Evolutionary conservation across 2,797 vertebrate genomes (phyloP).

Genomic region (Cygnus olor): DNA sequence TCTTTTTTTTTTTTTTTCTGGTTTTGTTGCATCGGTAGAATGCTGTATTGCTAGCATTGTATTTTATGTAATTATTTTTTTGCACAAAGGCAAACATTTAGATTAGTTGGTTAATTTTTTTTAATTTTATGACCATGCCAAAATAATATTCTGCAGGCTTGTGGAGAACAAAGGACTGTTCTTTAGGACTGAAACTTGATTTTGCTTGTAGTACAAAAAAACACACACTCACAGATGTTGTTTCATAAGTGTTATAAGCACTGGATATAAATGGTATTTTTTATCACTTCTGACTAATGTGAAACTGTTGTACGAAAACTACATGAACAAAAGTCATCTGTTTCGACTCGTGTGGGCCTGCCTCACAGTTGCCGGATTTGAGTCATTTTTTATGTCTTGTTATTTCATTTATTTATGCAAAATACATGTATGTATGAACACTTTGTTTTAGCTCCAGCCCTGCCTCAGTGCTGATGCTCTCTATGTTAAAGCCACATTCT

Average conservation of each 20-base stretch:
- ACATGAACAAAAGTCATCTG: conserved; percentile 95
- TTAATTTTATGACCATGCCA: conserved; percentile 89
- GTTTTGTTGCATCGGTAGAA: conserved; percentile 81
- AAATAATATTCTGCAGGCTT: conserved; percentile 92
- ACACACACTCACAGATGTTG: conserved; percentile 90
- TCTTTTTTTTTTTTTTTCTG: conserved; percentile 30
- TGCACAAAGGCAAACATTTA: conserved; percentile 86
- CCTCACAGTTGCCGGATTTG: conserved; percentile 93
- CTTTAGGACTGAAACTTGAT: conserved; percentile 97
- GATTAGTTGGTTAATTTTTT: conserved; percentile 87
- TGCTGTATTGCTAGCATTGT: conserved; percentile 82
- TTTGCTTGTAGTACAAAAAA: conserved; percentile 89
- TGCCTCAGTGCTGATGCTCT: conserved; percentile 84
- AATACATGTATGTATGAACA: conserved; percentile 93
- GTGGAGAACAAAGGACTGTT: conserved; percentile 93
- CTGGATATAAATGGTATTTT: conserved; percentile 99
- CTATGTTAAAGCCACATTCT: conserved; percentile 83
- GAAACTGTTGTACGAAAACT: conserved; percentile 96
- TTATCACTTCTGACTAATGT: conserved; percentile 99
- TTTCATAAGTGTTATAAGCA: conserved; percentile 99
- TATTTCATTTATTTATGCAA: conserved; percentile 99
- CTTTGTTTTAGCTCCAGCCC: conserved; percentile 95
- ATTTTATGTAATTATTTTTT: conserved; percentile 82
- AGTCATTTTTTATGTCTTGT: conserved; percentile 92
- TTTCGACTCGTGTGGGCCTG: conserved; percentile 92